A percentile compares a stretch with the other conserved stretches of the same genome.
phyloP scores from a whole-genome alignment of 2,888 invertebrate genomes.

The Philhelius pedissequus region DNA sequence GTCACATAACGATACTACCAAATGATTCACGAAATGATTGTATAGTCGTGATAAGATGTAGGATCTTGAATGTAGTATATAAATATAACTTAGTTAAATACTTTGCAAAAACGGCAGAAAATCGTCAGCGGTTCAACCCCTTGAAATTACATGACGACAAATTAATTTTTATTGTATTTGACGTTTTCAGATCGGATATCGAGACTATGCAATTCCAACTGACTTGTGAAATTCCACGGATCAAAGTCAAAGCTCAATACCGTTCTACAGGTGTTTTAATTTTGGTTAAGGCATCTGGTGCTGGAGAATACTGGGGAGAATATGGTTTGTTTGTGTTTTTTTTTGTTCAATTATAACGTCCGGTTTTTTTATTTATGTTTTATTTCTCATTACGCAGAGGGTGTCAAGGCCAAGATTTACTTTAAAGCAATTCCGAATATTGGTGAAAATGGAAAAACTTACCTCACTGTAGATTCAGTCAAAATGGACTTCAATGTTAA shows the following conservation, averaged over 20 bases:
- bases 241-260: slow-evolving; percentile 88
- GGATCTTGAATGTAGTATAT: background rate
- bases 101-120: background rate
- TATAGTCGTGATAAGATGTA: background rate
- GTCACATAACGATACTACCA: background rate
- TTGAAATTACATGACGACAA: background rate
- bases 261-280: slow-evolving; percentile 89
- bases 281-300: slow-evolving; percentile 89
- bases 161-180: slow-evolving; percentile 29
- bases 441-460: slow-evolving; percentile 83
- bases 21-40: background rate
- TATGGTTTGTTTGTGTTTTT: slow-evolving; percentile 82
- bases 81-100: background rate
- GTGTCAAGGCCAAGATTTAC: slow-evolving; percentile 90
- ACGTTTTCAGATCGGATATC: slow-evolving; percentile 84
- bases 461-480: slow-evolving; percentile 85
- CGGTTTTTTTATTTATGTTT: background rate
- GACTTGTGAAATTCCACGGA: slow-evolving; percentile 88
- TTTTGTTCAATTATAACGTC: background rate
- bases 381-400: slow-evolving; percentile 81
- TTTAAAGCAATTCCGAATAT: slow-evolving; percentile 85
- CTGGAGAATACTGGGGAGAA: slow-evolving; percentile 94
- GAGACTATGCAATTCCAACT: slow-evolving; percentile 90
- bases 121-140: background rate
- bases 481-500: slow-evolving; percentile 93